phyloP scores from a whole-genome alignment of 2,888 invertebrate species.

The Incurvaria masculella region DNA sequence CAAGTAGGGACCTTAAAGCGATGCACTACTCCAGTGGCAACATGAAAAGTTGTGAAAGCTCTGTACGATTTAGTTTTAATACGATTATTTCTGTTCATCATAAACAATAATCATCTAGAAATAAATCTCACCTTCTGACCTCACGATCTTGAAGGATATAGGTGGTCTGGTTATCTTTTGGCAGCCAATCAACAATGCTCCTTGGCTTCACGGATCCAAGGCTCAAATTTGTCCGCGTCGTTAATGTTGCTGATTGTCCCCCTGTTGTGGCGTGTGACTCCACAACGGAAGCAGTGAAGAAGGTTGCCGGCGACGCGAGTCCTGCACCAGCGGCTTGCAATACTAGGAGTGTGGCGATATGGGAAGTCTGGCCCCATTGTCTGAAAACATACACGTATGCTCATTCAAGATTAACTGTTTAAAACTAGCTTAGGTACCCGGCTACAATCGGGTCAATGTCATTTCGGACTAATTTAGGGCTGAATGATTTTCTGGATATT shows the following conservation, averaged over 20 bases:
- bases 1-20: too few relatives aligned
- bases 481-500: too few relatives aligned
- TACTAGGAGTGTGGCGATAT: slow-evolving; percentile 31
- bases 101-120: not conserved
- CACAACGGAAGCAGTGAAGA: slow-evolving; percentile 26
- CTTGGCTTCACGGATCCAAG: slow-evolving; percentile 22
- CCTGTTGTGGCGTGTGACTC: not conserved
- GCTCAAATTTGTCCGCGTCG: not conserved
- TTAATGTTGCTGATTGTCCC: not conserved
- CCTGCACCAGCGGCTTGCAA: slow-evolving; percentile 42
- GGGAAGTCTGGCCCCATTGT: not conserved
- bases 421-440: too few relatives aligned
- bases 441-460: too few relatives aligned
- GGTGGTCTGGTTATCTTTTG: slow-evolving; percentile 43
- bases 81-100: too few relatives aligned
- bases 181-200: slow-evolving; percentile 36
- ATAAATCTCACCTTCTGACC: slow-evolving; percentile 27
- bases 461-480: too few relatives aligned
- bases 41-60: too few relatives aligned
- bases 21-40: too few relatives aligned
- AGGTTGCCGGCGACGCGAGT: slow-evolving; percentile 37
- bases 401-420: too few relatives aligned
- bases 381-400: too few relatives aligned
- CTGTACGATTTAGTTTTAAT: too few relatives aligned
- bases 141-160: slow-evolving; percentile 37